These are phyloP conservation scores for Mesorhabditis spiculigera DNA, from an alignment of 2,888 invertebrate species.

Conservation along the genomic window DNA sequence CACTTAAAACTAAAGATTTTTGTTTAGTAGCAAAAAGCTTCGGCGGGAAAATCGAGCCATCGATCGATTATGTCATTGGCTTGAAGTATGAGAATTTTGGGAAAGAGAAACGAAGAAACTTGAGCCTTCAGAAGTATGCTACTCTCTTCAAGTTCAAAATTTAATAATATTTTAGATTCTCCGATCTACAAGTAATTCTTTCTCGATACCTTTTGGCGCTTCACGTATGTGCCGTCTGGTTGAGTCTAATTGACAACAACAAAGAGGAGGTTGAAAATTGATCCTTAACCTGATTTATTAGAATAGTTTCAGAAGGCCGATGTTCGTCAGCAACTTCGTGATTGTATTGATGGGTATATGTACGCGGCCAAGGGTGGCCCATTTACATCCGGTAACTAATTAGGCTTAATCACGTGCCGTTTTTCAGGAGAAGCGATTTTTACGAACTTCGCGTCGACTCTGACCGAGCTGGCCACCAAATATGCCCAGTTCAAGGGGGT, in stretches of 20 bases:
- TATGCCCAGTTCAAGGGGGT: neutral
- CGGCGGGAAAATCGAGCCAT: neutral
- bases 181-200: neutral
- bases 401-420: neutral
- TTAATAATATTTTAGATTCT: neutral
- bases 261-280: neutral
- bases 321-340: conserved; percentile 3
- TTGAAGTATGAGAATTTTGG: neutral
- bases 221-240: neutral
- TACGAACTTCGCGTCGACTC: neutral
- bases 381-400: neutral
- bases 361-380: conserved; percentile 5
- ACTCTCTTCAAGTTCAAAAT: neutral
- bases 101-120: neutral
- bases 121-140: neutral
- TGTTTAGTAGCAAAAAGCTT: neutral
- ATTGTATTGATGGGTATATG: conserved; percentile 6
- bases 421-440: neutral
- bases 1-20: neutral
- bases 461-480: neutral
- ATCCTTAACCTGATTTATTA: neutral
- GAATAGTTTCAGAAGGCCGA: neutral
- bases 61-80: neutral
- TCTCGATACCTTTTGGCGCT: neutral
- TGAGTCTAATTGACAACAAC: neutral